phyloP scores from a whole-genome alignment of 2,797 vertebrate species.

The Netta rufina region DNA sequence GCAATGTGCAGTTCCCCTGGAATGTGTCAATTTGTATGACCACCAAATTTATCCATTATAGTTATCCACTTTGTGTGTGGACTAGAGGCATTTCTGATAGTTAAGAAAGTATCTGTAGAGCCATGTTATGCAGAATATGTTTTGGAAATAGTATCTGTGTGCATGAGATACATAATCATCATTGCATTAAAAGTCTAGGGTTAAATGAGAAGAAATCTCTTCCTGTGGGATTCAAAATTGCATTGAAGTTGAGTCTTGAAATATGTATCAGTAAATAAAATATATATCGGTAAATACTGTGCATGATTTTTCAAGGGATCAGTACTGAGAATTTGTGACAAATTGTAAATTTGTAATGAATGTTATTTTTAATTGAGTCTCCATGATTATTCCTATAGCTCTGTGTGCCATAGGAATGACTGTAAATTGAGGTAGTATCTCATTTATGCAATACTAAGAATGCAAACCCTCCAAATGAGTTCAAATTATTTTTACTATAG shows the following conservation, averaged over 20 bases:
- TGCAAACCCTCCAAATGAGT: background rate
- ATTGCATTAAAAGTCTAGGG: background rate
- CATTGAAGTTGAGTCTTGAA: background rate
- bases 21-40: accelerated
- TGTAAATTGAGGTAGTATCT: background rate
- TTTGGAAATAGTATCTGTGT: background rate
- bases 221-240: background rate
- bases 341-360: background rate
- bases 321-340: background rate
- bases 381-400: background rate
- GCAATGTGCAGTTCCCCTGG: background rate
- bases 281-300: background rate
- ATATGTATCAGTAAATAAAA: background rate
- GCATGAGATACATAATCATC: background rate
- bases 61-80: background rate
- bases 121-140: no score
- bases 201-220: background rate
- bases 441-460: background rate
- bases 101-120: background rate
- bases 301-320: background rate
- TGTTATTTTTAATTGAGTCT: background rate
- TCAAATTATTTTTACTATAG: background rate
- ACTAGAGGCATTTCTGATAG: background rate
- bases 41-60: background rate
- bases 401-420: background rate